phyloP scores from a whole-genome alignment of 2,797 vertebrate species.

The Phaenicophaeus curvirostris region DNA sequence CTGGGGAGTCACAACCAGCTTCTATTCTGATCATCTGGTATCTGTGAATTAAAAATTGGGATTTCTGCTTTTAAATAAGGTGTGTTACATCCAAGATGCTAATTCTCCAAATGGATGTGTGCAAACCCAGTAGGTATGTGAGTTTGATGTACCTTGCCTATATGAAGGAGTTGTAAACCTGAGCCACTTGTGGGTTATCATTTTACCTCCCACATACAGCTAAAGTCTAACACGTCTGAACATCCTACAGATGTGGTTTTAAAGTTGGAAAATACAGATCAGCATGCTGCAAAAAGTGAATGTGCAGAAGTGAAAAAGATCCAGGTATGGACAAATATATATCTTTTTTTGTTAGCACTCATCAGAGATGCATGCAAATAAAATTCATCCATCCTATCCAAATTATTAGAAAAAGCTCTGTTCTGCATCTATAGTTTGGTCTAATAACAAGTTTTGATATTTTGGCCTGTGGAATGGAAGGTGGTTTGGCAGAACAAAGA shows the following conservation, averaged over 20 bases:
- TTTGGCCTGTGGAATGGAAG: neutral
- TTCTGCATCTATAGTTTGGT: neutral
- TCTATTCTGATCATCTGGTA: neutral
- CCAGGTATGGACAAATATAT: neutral
- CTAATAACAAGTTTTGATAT: neutral
- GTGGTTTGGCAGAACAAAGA: neutral
- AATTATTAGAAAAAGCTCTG: neutral
- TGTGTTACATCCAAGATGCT: neutral
- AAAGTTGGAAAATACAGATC: neutral
- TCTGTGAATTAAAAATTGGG: neutral
- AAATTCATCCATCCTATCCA: neutral
- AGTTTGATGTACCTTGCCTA: neutral
- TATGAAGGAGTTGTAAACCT: neutral
- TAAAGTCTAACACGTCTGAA: neutral
- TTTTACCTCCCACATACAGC: neutral
- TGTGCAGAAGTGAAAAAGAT: neutral
- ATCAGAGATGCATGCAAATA: neutral
- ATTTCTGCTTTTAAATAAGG: neutral
- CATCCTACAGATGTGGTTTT: neutral
- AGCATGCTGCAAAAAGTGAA: neutral
- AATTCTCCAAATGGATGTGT: neutral
- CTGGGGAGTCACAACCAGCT: neutral
- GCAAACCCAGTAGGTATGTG: neutral
- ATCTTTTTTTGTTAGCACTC: neutral
- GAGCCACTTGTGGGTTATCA: neutral